A percentile compares a stretch with the other conserved stretches of the same genome.
Conservation (phyloP, 2,113 vertebrate genomes). For the Rhipidura dahli region DNA sequence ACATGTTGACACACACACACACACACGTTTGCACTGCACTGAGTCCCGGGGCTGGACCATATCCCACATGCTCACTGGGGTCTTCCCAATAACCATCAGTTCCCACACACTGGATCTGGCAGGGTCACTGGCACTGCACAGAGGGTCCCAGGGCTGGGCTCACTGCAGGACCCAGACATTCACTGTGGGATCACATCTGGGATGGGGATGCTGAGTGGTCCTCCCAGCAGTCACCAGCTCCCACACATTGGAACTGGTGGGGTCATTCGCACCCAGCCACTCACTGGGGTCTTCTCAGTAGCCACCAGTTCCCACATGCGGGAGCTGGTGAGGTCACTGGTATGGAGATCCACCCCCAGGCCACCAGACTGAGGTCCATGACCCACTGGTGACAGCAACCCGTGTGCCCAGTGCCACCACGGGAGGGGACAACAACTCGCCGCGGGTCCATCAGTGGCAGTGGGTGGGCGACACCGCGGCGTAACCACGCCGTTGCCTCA, state of each 20-base stretch:
- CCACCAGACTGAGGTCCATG: background rate
- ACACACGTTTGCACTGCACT: fast-evolving
- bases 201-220: background rate
- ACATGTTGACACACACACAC: background rate
- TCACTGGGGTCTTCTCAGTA: background rate
- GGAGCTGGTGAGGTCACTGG: background rate
- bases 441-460: fast-evolving
- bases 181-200: background rate
- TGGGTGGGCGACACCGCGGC: fast-evolving
- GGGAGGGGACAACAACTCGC: background rate
- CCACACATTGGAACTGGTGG: fast-evolving
- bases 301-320: background rate
- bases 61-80: background rate
- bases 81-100: background rate
- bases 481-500: background rate
- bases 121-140: fast-evolving
- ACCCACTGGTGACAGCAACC: background rate
- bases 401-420: fast-evolving
- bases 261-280: background rate
- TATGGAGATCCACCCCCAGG: fast-evolving
- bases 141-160: background rate
- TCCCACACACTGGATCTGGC: background rate
- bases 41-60: background rate
- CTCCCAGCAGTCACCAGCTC: background rate
- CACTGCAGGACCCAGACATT: background rate